Conservation (phyloP, 2,888 invertebrate species). For the Torymus aiolomorphi region DNA sequence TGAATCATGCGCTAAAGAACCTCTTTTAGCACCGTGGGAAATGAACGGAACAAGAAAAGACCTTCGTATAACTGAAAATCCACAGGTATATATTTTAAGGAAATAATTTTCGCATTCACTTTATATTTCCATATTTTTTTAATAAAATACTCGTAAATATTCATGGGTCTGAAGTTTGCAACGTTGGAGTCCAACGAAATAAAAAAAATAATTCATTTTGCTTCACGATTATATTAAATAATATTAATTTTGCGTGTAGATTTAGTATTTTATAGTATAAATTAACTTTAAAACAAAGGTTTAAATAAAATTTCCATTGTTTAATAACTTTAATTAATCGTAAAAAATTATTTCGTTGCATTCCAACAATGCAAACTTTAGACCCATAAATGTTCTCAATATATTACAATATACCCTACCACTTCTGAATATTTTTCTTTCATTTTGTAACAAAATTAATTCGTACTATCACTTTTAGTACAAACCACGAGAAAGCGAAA, state of each 20-base stretch:
- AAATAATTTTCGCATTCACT: neutral
- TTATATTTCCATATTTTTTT: too few relatives aligned
- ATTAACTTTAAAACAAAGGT: too few relatives aligned
- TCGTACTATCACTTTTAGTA: conserved; percentile 60
- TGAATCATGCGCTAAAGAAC: conserved; percentile 76
- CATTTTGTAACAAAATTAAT: neutral
- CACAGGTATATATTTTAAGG: conserved; percentile 76
- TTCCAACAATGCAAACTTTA: too few relatives aligned
- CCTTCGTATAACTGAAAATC: conserved; percentile 82
- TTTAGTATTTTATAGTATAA: too few relatives aligned
- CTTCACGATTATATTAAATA: too few relatives aligned
- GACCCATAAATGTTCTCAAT: neutral
- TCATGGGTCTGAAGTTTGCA: too few relatives aligned
- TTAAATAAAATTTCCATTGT: too few relatives aligned
- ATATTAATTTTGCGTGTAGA: too few relatives aligned
- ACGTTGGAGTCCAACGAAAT: too few relatives aligned
- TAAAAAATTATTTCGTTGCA: too few relatives aligned
- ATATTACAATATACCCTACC: neutral
- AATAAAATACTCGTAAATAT: neutral
- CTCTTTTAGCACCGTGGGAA: conserved; percentile 72
- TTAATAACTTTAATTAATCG: too few relatives aligned
- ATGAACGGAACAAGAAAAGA: conserved; percentile 75
- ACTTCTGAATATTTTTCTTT: neutral
- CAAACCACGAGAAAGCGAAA: conserved; percentile 64
- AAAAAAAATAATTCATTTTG: too few relatives aligned